These are phyloP conservation scores for Leptothorax acervorum DNA, from an alignment of 2,888 invertebrate genomes.

Conservation along the genomic window DNA sequence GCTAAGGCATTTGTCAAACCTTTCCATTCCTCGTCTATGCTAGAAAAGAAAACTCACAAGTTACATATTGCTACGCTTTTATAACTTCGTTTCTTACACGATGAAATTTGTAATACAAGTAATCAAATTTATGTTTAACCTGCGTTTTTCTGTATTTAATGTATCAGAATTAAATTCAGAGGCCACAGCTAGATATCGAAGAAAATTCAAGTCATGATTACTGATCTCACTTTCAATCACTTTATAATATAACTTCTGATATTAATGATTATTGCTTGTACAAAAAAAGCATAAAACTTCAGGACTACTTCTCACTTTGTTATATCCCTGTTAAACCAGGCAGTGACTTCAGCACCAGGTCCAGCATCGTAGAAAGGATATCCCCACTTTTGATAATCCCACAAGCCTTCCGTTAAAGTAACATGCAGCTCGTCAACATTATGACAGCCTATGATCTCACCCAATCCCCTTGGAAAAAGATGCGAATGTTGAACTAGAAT, in stretches of 20 bases:
- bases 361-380: constrained; percentile 96
- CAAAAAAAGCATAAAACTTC: background rate
- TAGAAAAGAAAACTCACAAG: constrained; percentile 77
- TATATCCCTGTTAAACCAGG: constrained; percentile 91
- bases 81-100: constrained; percentile 1
- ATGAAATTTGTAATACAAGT: background rate
- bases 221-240: background rate
- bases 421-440: constrained; percentile 96
- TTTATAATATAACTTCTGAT: background rate
- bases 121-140: background rate
- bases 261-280: background rate
- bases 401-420: constrained; percentile 96
- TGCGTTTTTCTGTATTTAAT: background rate
- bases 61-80: background rate
- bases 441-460: constrained; percentile 94
- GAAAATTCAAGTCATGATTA: background rate
- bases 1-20: constrained; percentile 96
- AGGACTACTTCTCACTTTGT: constrained; percentile 72
- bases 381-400: constrained; percentile 98
- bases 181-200: background rate
- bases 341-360: constrained; percentile 97
- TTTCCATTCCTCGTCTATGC: constrained; percentile 95
- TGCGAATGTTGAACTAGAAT: constrained; percentile 92
- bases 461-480: constrained; percentile 94
- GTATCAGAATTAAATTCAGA: background rate